Conservation (phyloP, 2,888 invertebrate species). For the Agrenia bidenticulata region DNA sequence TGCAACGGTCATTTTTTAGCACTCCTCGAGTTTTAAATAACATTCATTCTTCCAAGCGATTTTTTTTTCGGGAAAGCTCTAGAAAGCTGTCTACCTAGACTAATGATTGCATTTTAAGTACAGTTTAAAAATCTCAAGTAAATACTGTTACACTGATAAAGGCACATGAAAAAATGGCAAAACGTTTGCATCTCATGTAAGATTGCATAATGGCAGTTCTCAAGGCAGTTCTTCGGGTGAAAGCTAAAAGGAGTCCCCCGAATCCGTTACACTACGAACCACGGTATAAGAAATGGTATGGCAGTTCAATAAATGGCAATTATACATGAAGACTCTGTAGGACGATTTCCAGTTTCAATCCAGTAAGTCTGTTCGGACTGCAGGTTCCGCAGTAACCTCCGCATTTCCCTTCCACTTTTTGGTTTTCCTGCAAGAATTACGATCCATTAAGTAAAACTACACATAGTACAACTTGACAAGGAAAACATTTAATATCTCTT, state of each 20-base stretch:
- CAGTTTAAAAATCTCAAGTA: constrained; percentile 12
- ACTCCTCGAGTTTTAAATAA: neutral
- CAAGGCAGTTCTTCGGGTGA: constrained; percentile 17
- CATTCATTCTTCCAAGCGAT: neutral
- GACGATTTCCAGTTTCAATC: constrained; percentile 14
- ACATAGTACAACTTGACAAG: neutral
- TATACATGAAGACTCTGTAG: constrained; percentile 1
- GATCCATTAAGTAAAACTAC: neutral
- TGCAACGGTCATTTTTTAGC: constrained; percentile 13
- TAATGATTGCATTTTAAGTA: constrained; percentile 16
- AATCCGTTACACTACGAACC: too few relatives aligned
- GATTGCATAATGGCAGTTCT: constrained; percentile 16
- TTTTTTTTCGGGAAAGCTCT: neutral
- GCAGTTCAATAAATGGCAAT: constrained; percentile 9
- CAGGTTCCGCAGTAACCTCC: constrained; percentile 75
- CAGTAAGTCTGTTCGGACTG: constrained; percentile 11
- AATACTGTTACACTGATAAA: constrained; percentile 16
- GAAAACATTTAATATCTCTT: constrained; percentile 46
- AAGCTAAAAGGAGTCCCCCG: neutral
- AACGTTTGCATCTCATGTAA: neutral
- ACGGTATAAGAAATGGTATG: neutral
- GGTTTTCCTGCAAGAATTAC: constrained; percentile 58
- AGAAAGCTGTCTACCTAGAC: neutral
- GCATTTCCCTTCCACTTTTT: constrained; percentile 66
- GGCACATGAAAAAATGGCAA: constrained; percentile 22